These are phyloP conservation scores for Glyptemys insculpta DNA, from an alignment of 2,797 vertebrate species.

Conservation along the genomic window DNA sequence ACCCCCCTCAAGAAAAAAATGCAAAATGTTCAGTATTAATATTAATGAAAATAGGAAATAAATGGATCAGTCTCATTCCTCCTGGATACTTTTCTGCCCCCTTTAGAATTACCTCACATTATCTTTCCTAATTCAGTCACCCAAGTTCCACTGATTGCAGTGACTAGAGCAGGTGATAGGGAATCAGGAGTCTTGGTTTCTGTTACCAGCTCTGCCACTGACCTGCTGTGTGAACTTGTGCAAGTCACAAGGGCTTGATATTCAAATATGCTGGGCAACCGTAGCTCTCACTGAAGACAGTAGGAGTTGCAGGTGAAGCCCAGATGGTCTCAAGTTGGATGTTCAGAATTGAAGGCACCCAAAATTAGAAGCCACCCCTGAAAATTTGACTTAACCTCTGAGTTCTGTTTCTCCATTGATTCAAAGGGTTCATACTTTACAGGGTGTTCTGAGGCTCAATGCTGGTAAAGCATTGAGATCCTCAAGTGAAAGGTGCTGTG, in stretches of 20 bases:
- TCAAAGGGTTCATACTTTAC: not conserved
- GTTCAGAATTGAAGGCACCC: not conserved
- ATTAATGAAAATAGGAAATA: not conserved
- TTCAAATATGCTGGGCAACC: accelerated
- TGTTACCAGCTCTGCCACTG: not conserved
- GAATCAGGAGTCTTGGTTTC: not conserved
- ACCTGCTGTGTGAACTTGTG: not conserved
- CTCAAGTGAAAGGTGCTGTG: not conserved
- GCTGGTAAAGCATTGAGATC: not conserved
- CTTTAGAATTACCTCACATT: not conserved
- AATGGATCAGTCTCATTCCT: not conserved
- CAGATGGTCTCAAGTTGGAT: not conserved
- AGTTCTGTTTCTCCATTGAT: not conserved
- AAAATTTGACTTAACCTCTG: not conserved
- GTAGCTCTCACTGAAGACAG: not conserved
- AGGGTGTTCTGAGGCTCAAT: not conserved
- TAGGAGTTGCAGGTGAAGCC: not conserved
- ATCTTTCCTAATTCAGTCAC: not conserved
- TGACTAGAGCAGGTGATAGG: not conserved
- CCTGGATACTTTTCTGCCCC: not conserved
- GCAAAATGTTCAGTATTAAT: accelerated
- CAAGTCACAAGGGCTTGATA: not conserved
- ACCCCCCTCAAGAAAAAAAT: not conserved
- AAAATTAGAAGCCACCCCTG: not conserved
- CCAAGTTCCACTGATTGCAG: not conserved